Evolutionary conservation across 2,113 vertebrate genomes (phyloP).

Genomic region (Microtus oregoni): DNA sequence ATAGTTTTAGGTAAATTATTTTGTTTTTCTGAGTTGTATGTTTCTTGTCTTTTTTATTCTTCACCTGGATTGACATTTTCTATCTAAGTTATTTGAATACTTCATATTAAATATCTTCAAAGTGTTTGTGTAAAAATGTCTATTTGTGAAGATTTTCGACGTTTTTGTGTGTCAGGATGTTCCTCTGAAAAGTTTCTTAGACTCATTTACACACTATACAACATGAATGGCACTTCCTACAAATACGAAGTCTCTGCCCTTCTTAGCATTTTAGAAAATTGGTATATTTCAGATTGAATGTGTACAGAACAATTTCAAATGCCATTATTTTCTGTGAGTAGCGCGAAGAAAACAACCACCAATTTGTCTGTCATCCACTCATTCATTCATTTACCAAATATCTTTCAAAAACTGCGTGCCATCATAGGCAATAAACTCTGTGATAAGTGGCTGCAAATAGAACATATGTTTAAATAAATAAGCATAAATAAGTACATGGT

Average conservation of each 20-base stretch:
- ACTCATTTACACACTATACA: background rate
- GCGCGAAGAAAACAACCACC: background rate
- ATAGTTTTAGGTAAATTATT: background rate
- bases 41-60: background rate
- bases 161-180: background rate
- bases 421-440: background rate
- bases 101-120: background rate
- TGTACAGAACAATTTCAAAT: slow-evolving; percentile 26
- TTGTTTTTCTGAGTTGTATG: background rate
- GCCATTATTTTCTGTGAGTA: background rate
- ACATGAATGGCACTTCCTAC: background rate
- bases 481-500: background rate
- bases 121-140: background rate
- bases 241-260: background rate
- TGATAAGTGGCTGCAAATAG: slow-evolving; percentile 31
- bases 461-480: background rate
- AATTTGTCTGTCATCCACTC: background rate
- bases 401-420: slow-evolving; percentile 28
- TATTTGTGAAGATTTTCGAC: slow-evolving; percentile 46
- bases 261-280: slow-evolving; percentile 20
- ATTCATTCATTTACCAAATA: background rate
- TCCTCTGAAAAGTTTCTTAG: slow-evolving; percentile 1
- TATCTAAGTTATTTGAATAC: background rate
- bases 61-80: background rate
- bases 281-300: background rate